Evolutionary conservation across 2,888 invertebrate species (phyloP).

Genomic region (Nemotelus nigrinus): DNA sequence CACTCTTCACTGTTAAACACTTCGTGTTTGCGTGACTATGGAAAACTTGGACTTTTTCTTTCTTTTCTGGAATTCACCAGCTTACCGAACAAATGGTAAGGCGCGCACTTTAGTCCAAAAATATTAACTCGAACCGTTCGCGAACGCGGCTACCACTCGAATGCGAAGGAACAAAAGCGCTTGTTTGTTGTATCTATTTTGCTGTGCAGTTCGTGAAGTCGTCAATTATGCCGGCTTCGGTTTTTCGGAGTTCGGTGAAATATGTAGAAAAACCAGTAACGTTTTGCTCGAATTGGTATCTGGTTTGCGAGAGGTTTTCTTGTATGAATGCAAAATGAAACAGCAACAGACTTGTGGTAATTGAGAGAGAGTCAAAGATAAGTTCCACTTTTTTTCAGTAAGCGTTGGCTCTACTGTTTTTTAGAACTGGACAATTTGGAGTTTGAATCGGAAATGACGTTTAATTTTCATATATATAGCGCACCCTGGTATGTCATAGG

Average conservation of each 20-base stretch:
- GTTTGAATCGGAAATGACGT: not conserved
- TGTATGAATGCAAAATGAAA: not conserved
- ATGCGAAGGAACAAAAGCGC: not conserved
- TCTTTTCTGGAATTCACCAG: not conserved
- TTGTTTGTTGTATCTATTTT: not conserved
- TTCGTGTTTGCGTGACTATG: not conserved
- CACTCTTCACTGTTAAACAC: conserved; percentile 20
- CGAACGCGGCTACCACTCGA: not conserved
- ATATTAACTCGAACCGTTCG: not conserved
- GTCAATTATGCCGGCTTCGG: not conserved
- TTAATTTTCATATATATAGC: not conserved
- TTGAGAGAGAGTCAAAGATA: not conserved
- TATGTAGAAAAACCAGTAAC: not conserved
- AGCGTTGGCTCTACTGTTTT: conserved; percentile 7
- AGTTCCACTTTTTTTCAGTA: not conserved
- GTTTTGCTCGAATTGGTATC: not conserved
- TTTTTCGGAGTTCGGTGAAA: not conserved
- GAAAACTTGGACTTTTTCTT: not conserved
- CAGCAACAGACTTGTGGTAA: no score
- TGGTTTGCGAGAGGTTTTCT: not conserved
- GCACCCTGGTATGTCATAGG: no score
- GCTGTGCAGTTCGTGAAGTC: not conserved
- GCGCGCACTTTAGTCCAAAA: not conserved
- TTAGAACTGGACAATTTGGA: not conserved
- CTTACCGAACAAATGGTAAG: not conserved